These are phyloP conservation scores for Polymixis lichenea DNA, from an alignment of 2,888 invertebrate species.

Conservation along the genomic window DNA sequence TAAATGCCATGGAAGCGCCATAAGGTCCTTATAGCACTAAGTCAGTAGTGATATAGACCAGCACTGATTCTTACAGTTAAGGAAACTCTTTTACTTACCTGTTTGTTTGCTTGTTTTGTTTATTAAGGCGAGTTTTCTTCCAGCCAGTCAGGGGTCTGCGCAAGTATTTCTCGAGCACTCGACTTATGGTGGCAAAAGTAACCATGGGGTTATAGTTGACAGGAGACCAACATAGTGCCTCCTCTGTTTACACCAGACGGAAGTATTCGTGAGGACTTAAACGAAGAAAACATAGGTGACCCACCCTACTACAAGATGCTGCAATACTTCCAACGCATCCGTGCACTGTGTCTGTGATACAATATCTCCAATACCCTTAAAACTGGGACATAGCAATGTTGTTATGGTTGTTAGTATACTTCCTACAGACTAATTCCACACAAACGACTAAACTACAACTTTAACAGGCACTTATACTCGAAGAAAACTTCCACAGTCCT, in stretches of 20 bases:
- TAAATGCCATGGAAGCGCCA: not conserved
- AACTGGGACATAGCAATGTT: not conserved
- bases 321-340: not conserved
- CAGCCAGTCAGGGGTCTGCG: not conserved
- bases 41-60: too few relatives aligned
- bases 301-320: not conserved
- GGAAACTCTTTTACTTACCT: not conserved
- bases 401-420: not conserved
- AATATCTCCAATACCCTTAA: not conserved
- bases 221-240: not conserved
- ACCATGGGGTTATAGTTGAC: not conserved
- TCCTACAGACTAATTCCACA: not conserved
- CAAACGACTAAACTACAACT: conserved; percentile 33
- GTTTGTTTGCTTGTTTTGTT: not conserved
- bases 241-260: not conserved
- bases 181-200: not conserved
- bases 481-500: conserved; percentile 16
- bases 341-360: not conserved
- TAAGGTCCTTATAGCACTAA: not conserved
- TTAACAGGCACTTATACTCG: conserved; percentile 34
- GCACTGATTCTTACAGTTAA: not conserved
- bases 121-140: not conserved
- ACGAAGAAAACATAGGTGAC: not conserved
- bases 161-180: not conserved
- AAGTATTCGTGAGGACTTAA: not conserved